Percentiles rank a stretch among this genome's conserved stretches.
These are phyloP conservation scores for Molanna angustata DNA, from an alignment of 2,888 invertebrate species.

Conservation along the genomic window DNA sequence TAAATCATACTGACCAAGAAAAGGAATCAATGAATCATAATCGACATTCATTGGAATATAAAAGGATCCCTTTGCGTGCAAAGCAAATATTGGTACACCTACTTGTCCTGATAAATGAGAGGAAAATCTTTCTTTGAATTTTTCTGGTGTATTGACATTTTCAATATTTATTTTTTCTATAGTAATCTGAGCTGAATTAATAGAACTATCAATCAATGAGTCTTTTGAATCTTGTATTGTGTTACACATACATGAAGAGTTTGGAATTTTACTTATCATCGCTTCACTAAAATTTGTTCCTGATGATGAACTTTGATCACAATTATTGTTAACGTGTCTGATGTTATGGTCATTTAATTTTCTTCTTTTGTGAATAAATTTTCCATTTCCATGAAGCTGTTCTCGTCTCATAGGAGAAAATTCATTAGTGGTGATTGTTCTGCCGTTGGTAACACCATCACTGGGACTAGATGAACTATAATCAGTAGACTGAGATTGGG, in stretches of 20 bases:
- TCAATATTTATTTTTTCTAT: not conserved
- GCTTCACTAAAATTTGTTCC: constrained; percentile 27
- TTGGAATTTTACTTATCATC: constrained; percentile 18
- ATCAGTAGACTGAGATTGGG: constrained; percentile 47
- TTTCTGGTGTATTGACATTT: not conserved
- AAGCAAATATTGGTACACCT: constrained; percentile 82
- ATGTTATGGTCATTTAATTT: constrained; percentile 23
- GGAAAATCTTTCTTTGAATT: constrained; percentile 27
- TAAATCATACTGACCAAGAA: constrained; percentile 60
- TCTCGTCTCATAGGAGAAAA: constrained; percentile 18
- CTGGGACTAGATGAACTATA: constrained; percentile 30
- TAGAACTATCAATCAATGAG: constrained; percentile 1
- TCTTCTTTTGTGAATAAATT: constrained; percentile 25
- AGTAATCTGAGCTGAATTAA: constrained; percentile 21
- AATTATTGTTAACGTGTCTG: constrained; percentile 16
- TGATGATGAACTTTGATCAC: constrained; percentile 23
- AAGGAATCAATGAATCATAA: constrained; percentile 67
- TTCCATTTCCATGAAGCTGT: constrained; percentile 18
- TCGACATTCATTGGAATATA: constrained; percentile 86
- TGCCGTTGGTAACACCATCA: constrained; percentile 20
- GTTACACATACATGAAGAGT: constrained; percentile 13
- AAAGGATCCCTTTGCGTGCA: constrained; percentile 84
- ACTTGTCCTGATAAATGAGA: constrained; percentile 34
- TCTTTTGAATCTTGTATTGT: constrained; percentile 12
- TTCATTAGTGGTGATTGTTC: constrained; percentile 12